phyloP scores from a whole-genome alignment of 2,113 vertebrate species.

The Clupea harengus region DNA sequence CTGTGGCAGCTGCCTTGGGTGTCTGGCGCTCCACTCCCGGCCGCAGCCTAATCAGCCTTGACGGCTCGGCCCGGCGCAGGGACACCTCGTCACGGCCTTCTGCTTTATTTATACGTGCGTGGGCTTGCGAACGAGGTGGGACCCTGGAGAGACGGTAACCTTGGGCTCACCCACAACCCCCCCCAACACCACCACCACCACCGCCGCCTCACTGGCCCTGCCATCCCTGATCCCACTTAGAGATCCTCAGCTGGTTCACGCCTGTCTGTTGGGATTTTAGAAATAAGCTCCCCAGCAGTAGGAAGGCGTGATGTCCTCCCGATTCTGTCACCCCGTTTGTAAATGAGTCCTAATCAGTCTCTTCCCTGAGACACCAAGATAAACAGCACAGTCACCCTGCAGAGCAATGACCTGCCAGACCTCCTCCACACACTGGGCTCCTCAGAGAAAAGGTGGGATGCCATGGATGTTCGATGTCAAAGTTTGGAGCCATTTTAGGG shows the following conservation, averaged over 20 bases:
- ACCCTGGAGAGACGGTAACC: not conserved
- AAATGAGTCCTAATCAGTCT: not conserved
- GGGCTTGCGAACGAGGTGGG: not conserved
- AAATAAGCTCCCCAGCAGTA: not conserved
- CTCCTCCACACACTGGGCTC: too few relatives aligned
- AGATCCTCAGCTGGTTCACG: not conserved
- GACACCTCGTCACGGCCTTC: not conserved
- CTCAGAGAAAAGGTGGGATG: not conserved
- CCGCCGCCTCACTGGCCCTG: not conserved
- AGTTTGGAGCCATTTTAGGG: not conserved
- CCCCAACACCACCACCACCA: not conserved
- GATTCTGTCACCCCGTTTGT: not conserved
- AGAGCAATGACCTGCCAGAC: not conserved
- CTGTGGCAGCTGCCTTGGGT: not conserved
- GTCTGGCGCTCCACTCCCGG: not conserved
- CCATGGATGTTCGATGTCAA: not conserved
- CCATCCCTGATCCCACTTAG: not conserved
- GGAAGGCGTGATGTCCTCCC: not conserved
- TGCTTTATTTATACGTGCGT: conserved; percentile 4
- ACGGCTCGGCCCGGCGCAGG: not conserved
- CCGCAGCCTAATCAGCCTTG: conserved; percentile 3
- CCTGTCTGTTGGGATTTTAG: not conserved
- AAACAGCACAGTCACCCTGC: not conserved
- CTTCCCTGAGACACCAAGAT: not conserved
- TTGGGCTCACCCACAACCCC: not conserved